A percentile compares a stretch with the other conserved stretches of the same genome.
Conservation (phyloP, 1,140 invertebrate genomes). For the Drosophila quadrilineata region DNA sequence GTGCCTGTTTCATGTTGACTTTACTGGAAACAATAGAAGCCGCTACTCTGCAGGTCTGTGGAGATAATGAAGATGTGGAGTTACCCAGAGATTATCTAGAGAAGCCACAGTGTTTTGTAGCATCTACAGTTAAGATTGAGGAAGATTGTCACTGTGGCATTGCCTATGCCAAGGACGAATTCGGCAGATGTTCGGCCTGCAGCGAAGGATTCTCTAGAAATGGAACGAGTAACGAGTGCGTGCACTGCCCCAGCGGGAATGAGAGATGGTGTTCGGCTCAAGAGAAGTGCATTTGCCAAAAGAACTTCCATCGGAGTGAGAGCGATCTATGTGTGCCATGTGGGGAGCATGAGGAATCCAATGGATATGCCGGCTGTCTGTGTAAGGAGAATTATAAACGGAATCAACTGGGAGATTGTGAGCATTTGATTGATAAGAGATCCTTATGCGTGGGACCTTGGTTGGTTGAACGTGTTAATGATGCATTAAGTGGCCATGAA, state of each 20-base stretch:
- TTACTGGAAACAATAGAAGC: background rate
- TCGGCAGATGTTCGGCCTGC: background rate
- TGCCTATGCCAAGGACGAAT: background rate
- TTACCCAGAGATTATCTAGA: background rate
- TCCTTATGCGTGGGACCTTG: no score
- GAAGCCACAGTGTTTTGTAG: background rate
- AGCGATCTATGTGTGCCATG: background rate
- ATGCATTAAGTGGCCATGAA: no score
- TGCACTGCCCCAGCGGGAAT: background rate
- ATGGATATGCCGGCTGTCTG: background rate
- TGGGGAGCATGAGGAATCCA: background rate
- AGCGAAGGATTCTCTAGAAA: background rate
- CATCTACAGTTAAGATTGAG: background rate
- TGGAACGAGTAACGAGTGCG: background rate
- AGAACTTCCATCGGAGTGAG: background rate
- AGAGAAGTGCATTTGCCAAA: background rate
- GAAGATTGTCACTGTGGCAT: background rate
- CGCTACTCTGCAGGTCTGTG: background rate
- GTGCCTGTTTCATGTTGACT: background rate
- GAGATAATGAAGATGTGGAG: background rate
- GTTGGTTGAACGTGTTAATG: no score
- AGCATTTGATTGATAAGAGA: no score
- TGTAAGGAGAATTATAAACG: background rate
- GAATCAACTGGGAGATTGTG: background rate
- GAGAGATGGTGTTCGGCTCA: background rate